These are phyloP conservation scores for Zaprionus inermis DNA, from an alignment of 1,140 invertebrate species.

Conservation along the genomic window DNA sequence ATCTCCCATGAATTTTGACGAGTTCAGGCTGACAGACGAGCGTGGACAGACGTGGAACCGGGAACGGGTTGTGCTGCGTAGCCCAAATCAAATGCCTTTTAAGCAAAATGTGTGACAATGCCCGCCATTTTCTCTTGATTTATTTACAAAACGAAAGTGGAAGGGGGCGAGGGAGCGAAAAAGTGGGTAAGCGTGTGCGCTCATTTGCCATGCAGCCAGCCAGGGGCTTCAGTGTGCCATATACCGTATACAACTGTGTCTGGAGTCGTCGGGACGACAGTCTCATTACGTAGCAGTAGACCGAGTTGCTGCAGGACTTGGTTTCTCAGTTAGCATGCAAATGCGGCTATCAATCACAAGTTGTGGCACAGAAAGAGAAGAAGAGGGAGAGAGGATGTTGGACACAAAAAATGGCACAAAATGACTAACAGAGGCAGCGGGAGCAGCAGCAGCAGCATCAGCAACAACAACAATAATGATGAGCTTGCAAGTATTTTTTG, in stretches of 20 bases:
- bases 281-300: constrained; percentile 59
- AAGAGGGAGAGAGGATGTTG: constrained; percentile 2
- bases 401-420: constrained; percentile 30
- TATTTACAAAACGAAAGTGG: constrained; percentile 53
- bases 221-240: constrained; percentile 13
- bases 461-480: constrained; percentile 13
- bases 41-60: background rate
- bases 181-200: constrained; percentile 35
- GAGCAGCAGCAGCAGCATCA: constrained; percentile 19
- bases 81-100: constrained; percentile 55
- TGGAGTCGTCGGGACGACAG: constrained; percentile 46
- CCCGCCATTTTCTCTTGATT: constrained; percentile 71
- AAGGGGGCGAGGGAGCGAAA: background rate
- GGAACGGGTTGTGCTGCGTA: constrained; percentile 22
- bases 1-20: constrained; percentile 54
- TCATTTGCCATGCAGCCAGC: constrained; percentile 57
- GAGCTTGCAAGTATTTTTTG: constrained; percentile 2
- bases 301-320: constrained; percentile 25
- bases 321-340: constrained; percentile 59
- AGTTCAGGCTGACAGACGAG: constrained; percentile 25
- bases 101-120: constrained; percentile 52
- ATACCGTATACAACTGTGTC: constrained; percentile 29
- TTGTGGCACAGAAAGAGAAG: constrained; percentile 35
- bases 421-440: constrained; percentile 7
- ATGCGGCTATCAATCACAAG: constrained; percentile 77